A percentile compares a stretch with the other conserved stretches of the same genome.
phyloP scores from a whole-genome alignment of 2,888 invertebrate species.

The Uropetala carovei region DNA sequence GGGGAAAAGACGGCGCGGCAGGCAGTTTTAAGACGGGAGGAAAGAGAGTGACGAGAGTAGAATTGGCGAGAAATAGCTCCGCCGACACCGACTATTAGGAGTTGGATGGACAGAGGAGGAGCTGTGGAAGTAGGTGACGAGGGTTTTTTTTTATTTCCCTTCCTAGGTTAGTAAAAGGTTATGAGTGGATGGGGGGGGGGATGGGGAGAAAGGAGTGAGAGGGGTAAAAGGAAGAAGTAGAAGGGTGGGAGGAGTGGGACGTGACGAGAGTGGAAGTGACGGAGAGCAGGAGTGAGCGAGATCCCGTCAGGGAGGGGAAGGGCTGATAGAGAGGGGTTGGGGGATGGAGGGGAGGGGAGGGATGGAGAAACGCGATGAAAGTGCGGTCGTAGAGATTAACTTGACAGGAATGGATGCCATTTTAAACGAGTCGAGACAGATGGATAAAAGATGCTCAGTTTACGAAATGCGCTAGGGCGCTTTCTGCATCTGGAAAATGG shows the following conservation, averaged over 20 bases:
- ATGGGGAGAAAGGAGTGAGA: neutral
- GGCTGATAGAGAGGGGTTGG: neutral
- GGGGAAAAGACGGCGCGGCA: neutral
- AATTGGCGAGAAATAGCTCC: neutral
- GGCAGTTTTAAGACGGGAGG: too few relatives aligned
- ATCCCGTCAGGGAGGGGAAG: neutral
- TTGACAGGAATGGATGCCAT: slow-evolving; percentile 3
- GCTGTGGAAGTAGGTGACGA: neutral
- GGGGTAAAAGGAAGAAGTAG: neutral
- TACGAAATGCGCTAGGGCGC: neutral
- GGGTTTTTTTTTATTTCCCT: neutral
- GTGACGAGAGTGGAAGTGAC: neutral
- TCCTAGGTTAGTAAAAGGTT: slow-evolving; percentile 23
- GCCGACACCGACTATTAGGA: neutral
- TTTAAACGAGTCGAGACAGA: neutral
- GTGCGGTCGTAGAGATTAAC: neutral
- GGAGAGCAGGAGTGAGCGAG: neutral
- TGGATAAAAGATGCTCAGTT: neutral
- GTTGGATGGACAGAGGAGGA: slow-evolving; percentile 25
- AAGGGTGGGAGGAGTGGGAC: neutral
- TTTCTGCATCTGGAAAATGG: too few relatives aligned
- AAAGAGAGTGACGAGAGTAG: neutral
- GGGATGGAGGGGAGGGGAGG: neutral
- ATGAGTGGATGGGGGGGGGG: neutral
- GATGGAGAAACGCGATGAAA: neutral